A percentile compares a stretch with the other conserved stretches of the same genome.
Conservation (phyloP, 2,113 vertebrate species). For the Butorides virescens region DNA sequence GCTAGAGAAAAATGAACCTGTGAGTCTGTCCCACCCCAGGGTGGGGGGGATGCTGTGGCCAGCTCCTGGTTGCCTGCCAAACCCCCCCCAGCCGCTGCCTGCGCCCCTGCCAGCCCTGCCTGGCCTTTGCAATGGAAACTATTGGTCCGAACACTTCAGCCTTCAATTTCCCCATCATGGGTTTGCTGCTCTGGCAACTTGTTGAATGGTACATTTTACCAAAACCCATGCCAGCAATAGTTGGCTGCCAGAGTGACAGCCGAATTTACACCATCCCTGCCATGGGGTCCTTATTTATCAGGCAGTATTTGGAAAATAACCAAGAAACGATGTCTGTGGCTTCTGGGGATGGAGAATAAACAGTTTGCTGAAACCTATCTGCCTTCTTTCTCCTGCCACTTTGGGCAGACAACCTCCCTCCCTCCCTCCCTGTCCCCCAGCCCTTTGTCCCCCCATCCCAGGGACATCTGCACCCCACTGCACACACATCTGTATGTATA, state of each 20-base stretch:
- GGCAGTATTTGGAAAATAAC: background rate
- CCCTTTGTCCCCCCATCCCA: background rate
- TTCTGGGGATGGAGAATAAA: background rate
- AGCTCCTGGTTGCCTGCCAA: background rate
- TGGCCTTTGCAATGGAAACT: background rate
- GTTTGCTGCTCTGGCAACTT: background rate
- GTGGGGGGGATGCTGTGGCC: no score
- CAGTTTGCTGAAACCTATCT: background rate
- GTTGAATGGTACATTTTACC: background rate
- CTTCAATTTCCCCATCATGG: background rate
- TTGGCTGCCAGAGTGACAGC: background rate
- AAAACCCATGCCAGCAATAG: accelerated
- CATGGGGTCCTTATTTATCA: accelerated
- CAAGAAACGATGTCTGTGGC: accelerated
- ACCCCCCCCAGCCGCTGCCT: background rate
- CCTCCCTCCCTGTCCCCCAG: background rate
- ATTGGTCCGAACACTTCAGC: background rate
- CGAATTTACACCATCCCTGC: accelerated
- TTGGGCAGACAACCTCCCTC: background rate
- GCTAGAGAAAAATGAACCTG: background rate
- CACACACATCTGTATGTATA: accelerated
- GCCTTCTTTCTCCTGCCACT: background rate
- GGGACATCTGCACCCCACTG: background rate
- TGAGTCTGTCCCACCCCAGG: accelerated
- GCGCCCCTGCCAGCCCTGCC: accelerated